Evolutionary conservation across 2,113 vertebrate genomes (phyloP).

Genomic region (Phyllopteryx taeniolatus): DNA sequence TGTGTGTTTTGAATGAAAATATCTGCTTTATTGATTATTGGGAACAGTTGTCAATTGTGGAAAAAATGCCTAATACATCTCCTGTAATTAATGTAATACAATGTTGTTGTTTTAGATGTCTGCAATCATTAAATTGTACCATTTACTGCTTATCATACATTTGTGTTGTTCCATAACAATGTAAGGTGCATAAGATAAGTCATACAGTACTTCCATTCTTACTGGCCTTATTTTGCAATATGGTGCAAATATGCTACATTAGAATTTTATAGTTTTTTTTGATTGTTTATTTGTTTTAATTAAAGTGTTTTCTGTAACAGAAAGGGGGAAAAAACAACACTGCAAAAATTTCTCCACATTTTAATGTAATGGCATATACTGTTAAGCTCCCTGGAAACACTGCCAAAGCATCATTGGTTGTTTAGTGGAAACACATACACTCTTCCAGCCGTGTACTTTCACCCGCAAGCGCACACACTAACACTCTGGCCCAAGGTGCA

Average conservation of each 20-base stretch:
- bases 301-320: background rate
- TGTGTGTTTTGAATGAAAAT: background rate
- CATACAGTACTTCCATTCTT: background rate
- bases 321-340: background rate
- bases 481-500: constrained; percentile 74
- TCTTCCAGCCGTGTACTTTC: constrained; percentile 39
- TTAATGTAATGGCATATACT: constrained; percentile 5
- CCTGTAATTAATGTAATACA: background rate
- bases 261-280: constrained; percentile 1
- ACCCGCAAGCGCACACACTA: constrained; percentile 39
- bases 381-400: constrained; percentile 8
- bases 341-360: constrained; percentile 17
- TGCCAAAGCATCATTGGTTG: constrained; percentile 29
- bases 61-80: background rate
- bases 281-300: background rate
- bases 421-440: constrained; percentile 38
- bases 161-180: background rate
- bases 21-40: background rate
- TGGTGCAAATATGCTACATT: background rate
- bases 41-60: background rate
- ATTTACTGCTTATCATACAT: background rate
- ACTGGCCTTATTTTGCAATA: background rate
- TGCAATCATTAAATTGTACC: background rate
- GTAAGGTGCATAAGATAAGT: background rate
- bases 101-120: background rate